Conservation (phyloP, 2,888 invertebrate genomes). For the Nymphalis c-album region DNA sequence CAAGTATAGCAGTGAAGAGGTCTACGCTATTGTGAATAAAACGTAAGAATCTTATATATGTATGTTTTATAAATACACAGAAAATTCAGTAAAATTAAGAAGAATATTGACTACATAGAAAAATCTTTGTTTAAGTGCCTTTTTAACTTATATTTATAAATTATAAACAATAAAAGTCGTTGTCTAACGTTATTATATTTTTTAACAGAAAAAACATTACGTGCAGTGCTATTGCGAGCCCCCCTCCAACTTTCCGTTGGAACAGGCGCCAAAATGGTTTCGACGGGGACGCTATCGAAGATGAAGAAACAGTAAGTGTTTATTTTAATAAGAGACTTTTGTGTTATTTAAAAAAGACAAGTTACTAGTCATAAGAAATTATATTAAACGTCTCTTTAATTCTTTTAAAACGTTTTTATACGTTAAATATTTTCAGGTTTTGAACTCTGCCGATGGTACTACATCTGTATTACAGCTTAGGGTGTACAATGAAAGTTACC, state of each 20-base stretch:
- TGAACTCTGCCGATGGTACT: constrained; percentile 9
- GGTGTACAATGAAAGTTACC: constrained; percentile 53
- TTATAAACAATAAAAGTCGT: too few species aligned
- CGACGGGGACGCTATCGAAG: constrained; percentile 51
- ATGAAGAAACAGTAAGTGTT: constrained; percentile 58
- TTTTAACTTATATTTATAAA: too few species aligned
- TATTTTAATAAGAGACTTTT: background rate
- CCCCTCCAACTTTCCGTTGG: constrained; percentile 65
- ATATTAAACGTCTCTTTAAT: background rate
- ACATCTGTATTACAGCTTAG: constrained; percentile 60
- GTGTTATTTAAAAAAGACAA: too few species aligned
- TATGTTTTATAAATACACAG: background rate
- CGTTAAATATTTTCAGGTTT: background rate
- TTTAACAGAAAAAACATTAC: constrained; percentile 65
- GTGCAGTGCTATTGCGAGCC: constrained; percentile 66
- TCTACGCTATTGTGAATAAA: constrained; percentile 68
- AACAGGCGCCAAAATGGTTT: constrained; percentile 48
- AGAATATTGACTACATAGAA: background rate
- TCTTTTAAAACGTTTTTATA: background rate
- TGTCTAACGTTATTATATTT: background rate
- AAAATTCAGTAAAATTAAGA: background rate
- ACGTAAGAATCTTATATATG: constrained; percentile 57
- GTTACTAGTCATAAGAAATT: background rate
- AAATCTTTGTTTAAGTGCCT: too few species aligned
- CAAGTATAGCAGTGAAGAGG: constrained; percentile 62